Conservation (phyloP, 2,888 invertebrate genomes). For the Beris morrisii region DNA sequence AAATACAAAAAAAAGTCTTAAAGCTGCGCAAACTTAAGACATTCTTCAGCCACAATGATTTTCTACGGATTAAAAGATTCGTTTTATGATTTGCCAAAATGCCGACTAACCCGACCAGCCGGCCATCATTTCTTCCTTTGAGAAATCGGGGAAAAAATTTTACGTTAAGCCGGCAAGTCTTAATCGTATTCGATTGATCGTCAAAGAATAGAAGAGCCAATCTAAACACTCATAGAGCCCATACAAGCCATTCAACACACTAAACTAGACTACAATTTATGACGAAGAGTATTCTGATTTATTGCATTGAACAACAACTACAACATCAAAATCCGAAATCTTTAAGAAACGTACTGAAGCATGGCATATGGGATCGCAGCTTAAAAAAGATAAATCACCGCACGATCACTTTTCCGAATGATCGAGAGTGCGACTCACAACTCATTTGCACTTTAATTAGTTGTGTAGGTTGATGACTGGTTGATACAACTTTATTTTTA, state of each 20-base stretch:
- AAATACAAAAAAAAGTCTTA: too few relatives aligned
- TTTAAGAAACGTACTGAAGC: background rate
- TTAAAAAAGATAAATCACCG: constrained; percentile 25
- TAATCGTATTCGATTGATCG: too few relatives aligned
- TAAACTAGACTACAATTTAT: constrained; percentile 25
- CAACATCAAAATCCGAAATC: background rate
- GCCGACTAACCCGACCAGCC: too few relatives aligned
- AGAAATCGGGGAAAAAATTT: too few relatives aligned
- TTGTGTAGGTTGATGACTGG: constrained; percentile 30
- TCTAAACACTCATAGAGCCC: too few relatives aligned
- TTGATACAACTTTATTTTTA: constrained; percentile 29
- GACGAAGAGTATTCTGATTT: constrained; percentile 10
- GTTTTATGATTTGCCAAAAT: too few relatives aligned
- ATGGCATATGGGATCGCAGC: constrained; percentile 3
- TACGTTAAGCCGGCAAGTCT: too few relatives aligned
- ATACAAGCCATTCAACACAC: background rate
- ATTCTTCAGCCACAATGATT: too few relatives aligned
- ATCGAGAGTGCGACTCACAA: constrained; percentile 8
- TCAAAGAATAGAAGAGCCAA: too few relatives aligned
- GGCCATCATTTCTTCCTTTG: too few relatives aligned
- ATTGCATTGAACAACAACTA: constrained; percentile 9
- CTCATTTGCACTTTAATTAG: constrained; percentile 34
- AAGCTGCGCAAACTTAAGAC: too few relatives aligned
- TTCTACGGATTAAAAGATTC: too few relatives aligned
- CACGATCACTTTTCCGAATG: background rate